phyloP scores from a whole-genome alignment of 2,797 vertebrate species.

The Acanthurus leucopareius region DNA sequence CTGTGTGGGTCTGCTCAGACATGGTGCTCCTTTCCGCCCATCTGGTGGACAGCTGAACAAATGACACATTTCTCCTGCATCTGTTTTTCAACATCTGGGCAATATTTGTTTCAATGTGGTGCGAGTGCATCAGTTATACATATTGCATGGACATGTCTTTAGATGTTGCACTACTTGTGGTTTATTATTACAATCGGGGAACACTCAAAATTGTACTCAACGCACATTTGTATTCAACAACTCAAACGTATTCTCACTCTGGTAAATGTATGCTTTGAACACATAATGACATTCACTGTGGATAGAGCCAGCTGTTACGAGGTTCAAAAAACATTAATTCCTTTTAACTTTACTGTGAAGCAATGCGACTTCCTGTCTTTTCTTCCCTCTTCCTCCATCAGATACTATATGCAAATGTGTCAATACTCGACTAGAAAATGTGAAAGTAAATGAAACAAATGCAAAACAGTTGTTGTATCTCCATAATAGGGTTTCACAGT shows the following conservation, averaged over 20 bases:
- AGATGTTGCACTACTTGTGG: conserved; percentile 68
- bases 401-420: conserved; percentile 67
- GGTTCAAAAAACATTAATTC: conserved; percentile 29
- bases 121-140: conserved; percentile 47
- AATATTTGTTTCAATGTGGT: conserved; percentile 53
- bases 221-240: conserved; percentile 64
- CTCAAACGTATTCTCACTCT: conserved; percentile 48
- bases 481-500: conserved; percentile 31
- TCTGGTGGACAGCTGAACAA: conserved; percentile 59
- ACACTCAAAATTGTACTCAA: conserved; percentile 50
- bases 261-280: conserved; percentile 53
- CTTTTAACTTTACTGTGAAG: conserved; percentile 53
- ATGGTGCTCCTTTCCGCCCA: conserved; percentile 70
- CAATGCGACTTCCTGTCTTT: conserved; percentile 40
- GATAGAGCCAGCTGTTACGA: conserved; percentile 25
- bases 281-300: conserved; percentile 52
- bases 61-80: conserved; percentile 18
- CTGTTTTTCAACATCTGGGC: conserved; percentile 34
- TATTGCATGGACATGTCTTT: conserved; percentile 72
- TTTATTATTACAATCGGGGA: conserved; percentile 43
- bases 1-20: conserved; percentile 61
- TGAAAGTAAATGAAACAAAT: conserved; percentile 50
- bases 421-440: conserved; percentile 34
- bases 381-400: not conserved
- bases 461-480: conserved; percentile 32